Base-by-base conservation (phyloP, 2,888 invertebrate species). In the Heliconius erato region DNA sequence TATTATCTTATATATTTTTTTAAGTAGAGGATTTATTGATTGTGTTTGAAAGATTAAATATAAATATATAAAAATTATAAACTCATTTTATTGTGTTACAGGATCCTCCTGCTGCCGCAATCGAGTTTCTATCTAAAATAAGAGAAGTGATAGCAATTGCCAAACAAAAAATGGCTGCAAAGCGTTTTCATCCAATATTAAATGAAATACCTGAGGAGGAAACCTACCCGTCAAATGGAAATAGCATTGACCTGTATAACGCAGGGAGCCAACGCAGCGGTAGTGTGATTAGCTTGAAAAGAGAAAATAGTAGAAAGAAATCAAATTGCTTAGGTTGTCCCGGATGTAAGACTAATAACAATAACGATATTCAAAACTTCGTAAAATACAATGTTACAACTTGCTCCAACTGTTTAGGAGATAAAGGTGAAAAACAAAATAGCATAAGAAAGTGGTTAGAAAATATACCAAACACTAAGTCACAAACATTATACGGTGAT, bases 131-230 rank as follows among this genome's bases (percentile, higher is more conserved):
- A 78, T 97, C 97, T 1, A 98, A 98, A 96, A 98, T 99, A 85
- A 97, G 99, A 84, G 98, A 98, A 96, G 98, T 99, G 11, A 98
- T 99, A 87, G 96, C 98, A 69, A 97, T 98, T 78, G 99, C 99
- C 12, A 98, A 98, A 90, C 98, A 98, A 88, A 98, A 98, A 95
- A 98, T 98, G 97, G 97, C 97, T 68, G 94, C 97, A 0, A 98
- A 98, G 92, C 96, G 97, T 83, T 98, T 98, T 89, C 96, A 97
- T 83, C 98, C 98, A 1, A 97, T 97, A 78, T 94, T 98, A 9
- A 96, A 97, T 80, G 97, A 97, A 89, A 98, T 98, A 88, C 98
- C 98, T 0, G 98, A 98, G 94, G 98, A 98, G 93, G 97, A 97
- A 87, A 95, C 93, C 11, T 93, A 92, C 82, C 93, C 96, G 77